Percentiles rank a stretch among this genome's conserved stretches.
These are phyloP conservation scores for Nasonia giraulti DNA, from an alignment of 1,140 invertebrate species.

Conservation along the genomic window DNA sequence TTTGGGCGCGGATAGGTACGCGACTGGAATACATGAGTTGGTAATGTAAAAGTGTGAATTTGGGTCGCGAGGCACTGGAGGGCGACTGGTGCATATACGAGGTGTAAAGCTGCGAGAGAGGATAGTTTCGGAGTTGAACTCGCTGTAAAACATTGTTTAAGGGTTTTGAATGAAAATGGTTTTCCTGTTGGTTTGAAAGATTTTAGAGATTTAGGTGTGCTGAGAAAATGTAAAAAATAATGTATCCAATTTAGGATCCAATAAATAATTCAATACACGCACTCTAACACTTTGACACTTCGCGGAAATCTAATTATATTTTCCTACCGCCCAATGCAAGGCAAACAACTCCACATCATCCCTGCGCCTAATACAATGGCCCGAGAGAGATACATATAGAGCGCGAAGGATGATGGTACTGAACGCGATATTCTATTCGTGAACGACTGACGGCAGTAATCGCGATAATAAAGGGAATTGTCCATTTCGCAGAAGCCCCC, in stretches of 20 bases:
- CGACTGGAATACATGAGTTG: background rate
- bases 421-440: too few relatives aligned
- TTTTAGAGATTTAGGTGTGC: too few relatives aligned
- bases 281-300: background rate
- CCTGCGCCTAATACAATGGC: slow-evolving; percentile 16
- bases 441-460: slow-evolving; percentile 26
- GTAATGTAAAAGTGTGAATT: background rate
- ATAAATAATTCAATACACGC: too few relatives aligned
- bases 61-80: too few relatives aligned
- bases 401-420: slow-evolving; percentile 20
- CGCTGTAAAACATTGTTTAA: too few relatives aligned
- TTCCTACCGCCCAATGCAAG: background rate
- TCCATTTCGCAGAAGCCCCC: slow-evolving; percentile 50
- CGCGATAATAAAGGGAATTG: slow-evolving; percentile 42
- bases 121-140: too few relatives aligned
- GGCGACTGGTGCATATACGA: too few relatives aligned
- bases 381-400: slow-evolving; percentile 14
- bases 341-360: slow-evolving; percentile 1
- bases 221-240: too few relatives aligned
- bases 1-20: background rate
- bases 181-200: too few relatives aligned
- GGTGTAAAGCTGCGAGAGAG: too few relatives aligned
- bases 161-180: too few relatives aligned
- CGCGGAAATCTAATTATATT: slow-evolving; percentile 5
- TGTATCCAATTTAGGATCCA: too few relatives aligned